Percentiles rank a stretch among this genome's conserved stretches.
Conservation (phyloP, 1,140 invertebrate species). For the Euura saliciscinereae region DNA sequence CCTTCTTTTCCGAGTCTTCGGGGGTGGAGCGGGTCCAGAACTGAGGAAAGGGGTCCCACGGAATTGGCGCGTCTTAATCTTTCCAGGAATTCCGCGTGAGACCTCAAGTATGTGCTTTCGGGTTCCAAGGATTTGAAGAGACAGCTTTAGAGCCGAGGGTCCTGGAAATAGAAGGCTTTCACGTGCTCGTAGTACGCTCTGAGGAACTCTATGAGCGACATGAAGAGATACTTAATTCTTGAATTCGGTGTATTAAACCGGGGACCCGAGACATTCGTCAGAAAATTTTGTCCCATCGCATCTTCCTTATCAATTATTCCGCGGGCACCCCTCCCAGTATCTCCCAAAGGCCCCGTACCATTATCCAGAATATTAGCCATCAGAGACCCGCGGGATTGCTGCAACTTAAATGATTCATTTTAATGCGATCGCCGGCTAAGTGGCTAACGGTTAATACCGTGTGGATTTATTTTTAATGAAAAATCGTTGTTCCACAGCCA, state of each 20-base stretch:
- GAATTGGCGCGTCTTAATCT: background rate
- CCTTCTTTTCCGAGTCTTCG: constrained; percentile 23
- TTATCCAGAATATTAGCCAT: constrained; percentile 60
- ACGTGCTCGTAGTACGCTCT: too few species aligned
- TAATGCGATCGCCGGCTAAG: constrained; percentile 54
- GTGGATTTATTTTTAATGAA: constrained; percentile 51
- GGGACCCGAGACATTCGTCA: background rate
- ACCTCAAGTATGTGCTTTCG: constrained; percentile 7
- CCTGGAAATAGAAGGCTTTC: background rate
- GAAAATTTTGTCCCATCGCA: background rate
- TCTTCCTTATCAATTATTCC: background rate
- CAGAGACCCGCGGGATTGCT: constrained; percentile 56
- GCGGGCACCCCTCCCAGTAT: background rate
- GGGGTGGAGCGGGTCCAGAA: constrained; percentile 9
- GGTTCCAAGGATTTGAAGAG: background rate
- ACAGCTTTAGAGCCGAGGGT: background rate
- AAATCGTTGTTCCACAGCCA: constrained; percentile 18
- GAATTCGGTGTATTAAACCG: background rate
- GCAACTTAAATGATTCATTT: constrained; percentile 61
- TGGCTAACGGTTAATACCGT: constrained; percentile 41
- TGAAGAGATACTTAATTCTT: background rate
- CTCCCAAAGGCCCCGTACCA: constrained; percentile 47
- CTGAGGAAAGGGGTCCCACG: background rate
- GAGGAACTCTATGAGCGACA: background rate
- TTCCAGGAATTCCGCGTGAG: constrained; percentile 6